Conservation (phyloP, 2,888 invertebrate genomes). For the Therioaphis trifolii region DNA sequence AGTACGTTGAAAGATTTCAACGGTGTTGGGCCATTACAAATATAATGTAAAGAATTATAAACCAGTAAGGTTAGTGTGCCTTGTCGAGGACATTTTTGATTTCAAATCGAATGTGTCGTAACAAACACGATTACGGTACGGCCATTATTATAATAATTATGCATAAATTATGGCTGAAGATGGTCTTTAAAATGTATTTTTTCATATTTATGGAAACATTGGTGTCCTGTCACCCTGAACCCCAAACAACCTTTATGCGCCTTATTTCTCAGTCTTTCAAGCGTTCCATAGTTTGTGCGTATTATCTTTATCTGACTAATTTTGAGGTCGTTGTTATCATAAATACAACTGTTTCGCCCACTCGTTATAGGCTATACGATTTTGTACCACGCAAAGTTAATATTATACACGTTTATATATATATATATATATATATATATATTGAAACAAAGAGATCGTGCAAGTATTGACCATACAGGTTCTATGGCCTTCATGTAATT, state of each 20-base stretch:
- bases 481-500: conserved; percentile 40
- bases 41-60: conserved; percentile 28
- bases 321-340: conserved; percentile 53
- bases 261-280: conserved; percentile 25
- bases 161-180: conserved; percentile 39
- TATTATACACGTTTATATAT: conserved; percentile 12
- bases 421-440: conserved; percentile 10
- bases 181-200: conserved; percentile 29
- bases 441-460: conserved; percentile 60
- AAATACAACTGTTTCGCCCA: conserved; percentile 53
- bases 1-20: neutral
- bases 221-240: conserved; percentile 50
- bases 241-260: conserved; percentile 37
- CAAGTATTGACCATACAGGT: conserved; percentile 47
- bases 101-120: conserved; percentile 49
- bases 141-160: conserved; percentile 52
- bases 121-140: conserved; percentile 41
- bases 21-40: conserved; percentile 27
- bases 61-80: conserved; percentile 52
- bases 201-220: conserved; percentile 54
- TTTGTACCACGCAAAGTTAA: conserved; percentile 45
- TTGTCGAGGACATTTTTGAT: conserved; percentile 59
- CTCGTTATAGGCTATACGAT: neutral
- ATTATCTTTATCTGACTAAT: conserved; percentile 20
- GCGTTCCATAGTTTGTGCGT: neutral